A percentile compares a stretch with the other conserved stretches of the same genome.
Conservation (phyloP, 2,797 vertebrate species). For the Kryptopterus vitreolus region DNA sequence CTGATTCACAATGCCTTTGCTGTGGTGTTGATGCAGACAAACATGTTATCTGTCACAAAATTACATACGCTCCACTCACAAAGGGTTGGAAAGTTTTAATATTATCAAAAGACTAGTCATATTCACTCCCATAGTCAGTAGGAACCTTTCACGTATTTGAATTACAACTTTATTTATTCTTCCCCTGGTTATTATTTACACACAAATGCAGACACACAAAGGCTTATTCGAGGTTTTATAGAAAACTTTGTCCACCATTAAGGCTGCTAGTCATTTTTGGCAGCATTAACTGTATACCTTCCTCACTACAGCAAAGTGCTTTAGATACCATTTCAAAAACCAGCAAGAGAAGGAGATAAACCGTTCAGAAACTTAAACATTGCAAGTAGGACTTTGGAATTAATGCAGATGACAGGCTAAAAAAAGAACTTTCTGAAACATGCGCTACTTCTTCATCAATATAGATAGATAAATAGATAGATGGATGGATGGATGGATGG, state of each 20-base stretch:
- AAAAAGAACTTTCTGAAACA: neutral
- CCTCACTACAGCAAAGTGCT: neutral
- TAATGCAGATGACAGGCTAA: neutral
- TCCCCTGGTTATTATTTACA: neutral
- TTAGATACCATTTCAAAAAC: neutral
- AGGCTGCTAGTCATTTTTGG: neutral
- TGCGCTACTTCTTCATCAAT: neutral
- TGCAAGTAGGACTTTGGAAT: neutral
- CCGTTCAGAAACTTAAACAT: neutral
- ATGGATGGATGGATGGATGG: no score
- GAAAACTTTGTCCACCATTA: neutral
- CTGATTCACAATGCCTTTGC: constrained; percentile 43
- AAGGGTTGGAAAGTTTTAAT: constrained; percentile 28
- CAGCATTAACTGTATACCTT: neutral
- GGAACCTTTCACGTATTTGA: neutral
- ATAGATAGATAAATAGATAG: no score
- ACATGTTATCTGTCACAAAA: neutral
- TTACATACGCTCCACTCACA: constrained; percentile 21
- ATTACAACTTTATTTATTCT: neutral
- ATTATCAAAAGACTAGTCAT: neutral
- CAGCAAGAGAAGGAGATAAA: neutral
- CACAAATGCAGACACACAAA: neutral
- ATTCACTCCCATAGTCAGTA: neutral
- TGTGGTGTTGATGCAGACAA: constrained; percentile 33
- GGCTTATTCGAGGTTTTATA: neutral